Base-by-base conservation (phyloP, 2,113 vertebrate species). In the Suricata suricatta region DNA sequence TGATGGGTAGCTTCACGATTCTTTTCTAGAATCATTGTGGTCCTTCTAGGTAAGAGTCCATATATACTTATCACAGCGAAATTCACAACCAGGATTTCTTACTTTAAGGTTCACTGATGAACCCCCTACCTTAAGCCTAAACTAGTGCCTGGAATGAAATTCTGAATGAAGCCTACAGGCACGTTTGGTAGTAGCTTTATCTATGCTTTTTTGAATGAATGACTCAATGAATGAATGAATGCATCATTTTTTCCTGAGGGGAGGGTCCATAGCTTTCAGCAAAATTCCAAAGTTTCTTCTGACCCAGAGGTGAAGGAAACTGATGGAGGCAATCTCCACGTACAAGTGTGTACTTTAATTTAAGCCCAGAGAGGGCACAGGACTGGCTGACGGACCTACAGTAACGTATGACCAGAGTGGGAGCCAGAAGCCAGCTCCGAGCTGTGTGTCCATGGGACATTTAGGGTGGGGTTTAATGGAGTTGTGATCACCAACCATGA, bases 181-280 rank as follows among this genome's bases (percentile, higher is more conserved):
- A 33, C 9, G 14, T 80, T 82, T 82, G 60, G n/a, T 9, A 77
- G 35, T 35, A 35, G 15, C 57, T 82, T 69, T 89, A 52, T 47
- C 83, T 63, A 83, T 88, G 54, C 21, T 83, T 97, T 97, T 84
- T 44, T 35, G 60, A 85, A 66, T 90, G n/a, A 54, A 66, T 87
- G 54, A 95, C 72, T 1, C 7, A 66, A 68, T 72, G 13, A 44
- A 76, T 72, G 13, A 44, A 76, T 77, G 41, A 31, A 29, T 77
- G 52, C 4, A 16, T 76, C 21, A 5, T 57, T 68, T 71, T 44
- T 25, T n/a, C 44, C 29, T 12, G 19, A 84, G 74, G 38, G 54
- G 57, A 71, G 10, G 16, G 21, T 31, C 47, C 17, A 44, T 27
- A 64, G 60, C 77, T 89, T 82, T 85, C 60, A 72, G 80, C 19